These are phyloP conservation scores for Aramus guarauna DNA, from an alignment of 2,113 vertebrate genomes.

Conservation along the genomic window DNA sequence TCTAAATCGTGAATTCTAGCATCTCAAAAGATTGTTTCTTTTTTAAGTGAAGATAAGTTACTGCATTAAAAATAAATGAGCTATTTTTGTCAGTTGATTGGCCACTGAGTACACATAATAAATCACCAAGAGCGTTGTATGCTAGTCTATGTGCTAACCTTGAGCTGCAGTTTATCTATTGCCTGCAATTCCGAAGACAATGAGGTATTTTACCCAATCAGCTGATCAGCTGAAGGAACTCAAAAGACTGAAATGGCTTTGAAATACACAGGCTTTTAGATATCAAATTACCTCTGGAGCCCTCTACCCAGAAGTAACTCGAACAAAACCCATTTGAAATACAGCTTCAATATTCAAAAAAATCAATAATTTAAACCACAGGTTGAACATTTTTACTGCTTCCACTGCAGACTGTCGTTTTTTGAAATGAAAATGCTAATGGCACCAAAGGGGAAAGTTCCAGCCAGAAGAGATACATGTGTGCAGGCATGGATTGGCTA, in stretches of 20 bases:
- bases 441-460: slow-evolving; percentile 69
- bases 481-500: slow-evolving; percentile 58
- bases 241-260: slow-evolving; percentile 69
- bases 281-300: slow-evolving; percentile 79
- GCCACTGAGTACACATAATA: slow-evolving; percentile 70
- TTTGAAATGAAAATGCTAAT: slow-evolving; percentile 81
- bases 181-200: slow-evolving; percentile 64
- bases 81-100: slow-evolving; percentile 68
- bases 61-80: slow-evolving; percentile 59
- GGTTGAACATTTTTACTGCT: slow-evolving; percentile 80
- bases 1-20: neutral
- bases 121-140: slow-evolving; percentile 73
- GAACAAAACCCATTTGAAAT: slow-evolving; percentile 82
- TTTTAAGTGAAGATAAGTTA: slow-evolving; percentile 63
- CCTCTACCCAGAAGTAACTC: slow-evolving; percentile 69
- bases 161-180: slow-evolving; percentile 53
- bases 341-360: slow-evolving; percentile 81
- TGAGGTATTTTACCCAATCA: slow-evolving; percentile 71
- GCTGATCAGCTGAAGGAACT: slow-evolving; percentile 66
- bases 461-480: slow-evolving; percentile 67
- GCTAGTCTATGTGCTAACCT: slow-evolving; percentile 57
- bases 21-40: slow-evolving; percentile 22
- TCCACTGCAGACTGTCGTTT: slow-evolving; percentile 73
- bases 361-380: slow-evolving; percentile 86
- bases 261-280: slow-evolving; percentile 72